Conservation (phyloP, 64 coral and sea anemone genomes). For the Stichodactyla helianthus region DNA sequence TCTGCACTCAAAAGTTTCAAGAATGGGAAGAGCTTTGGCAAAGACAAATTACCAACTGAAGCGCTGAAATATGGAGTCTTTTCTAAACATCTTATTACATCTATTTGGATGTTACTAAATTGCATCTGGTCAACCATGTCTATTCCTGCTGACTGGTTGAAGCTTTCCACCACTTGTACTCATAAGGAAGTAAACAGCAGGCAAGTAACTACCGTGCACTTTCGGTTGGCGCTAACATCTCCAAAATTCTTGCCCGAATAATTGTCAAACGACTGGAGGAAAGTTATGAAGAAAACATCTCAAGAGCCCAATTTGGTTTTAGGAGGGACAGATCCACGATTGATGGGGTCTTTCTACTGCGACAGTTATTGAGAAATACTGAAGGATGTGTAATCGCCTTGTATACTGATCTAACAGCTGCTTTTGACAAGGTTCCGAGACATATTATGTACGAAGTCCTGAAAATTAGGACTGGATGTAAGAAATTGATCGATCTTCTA, state of each 20-base stretch:
- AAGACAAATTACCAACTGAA: too few species aligned
- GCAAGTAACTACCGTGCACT: slow-evolving; percentile 19
- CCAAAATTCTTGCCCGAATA: slow-evolving; percentile 6
- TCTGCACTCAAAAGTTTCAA: too few species aligned
- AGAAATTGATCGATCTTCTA: too few species aligned
- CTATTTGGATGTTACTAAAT: not conserved
- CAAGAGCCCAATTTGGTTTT: not conserved
- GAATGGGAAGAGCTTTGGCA: too few species aligned
- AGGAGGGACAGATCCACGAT: slow-evolving; percentile 12
- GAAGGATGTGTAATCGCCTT: not conserved
- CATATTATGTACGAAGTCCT: too few species aligned
- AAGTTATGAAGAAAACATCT: slow-evolving; percentile 6
- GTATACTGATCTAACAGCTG: too few species aligned
- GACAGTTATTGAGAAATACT: not conserved
- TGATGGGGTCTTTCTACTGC: slow-evolving; percentile 21
- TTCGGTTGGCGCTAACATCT: not conserved
- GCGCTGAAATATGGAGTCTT: too few species aligned
- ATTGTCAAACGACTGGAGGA: not conserved
- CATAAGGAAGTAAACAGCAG: slow-evolving; percentile 1
- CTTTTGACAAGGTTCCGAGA: too few species aligned
- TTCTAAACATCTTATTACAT: too few species aligned
- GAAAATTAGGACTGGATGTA: too few species aligned
- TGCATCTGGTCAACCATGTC: not conserved
- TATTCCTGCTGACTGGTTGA: slow-evolving; percentile 1
- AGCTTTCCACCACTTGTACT: not conserved